phyloP scores from a whole-genome alignment of 2,888 invertebrate species.

The Fragum sueziense region DNA sequence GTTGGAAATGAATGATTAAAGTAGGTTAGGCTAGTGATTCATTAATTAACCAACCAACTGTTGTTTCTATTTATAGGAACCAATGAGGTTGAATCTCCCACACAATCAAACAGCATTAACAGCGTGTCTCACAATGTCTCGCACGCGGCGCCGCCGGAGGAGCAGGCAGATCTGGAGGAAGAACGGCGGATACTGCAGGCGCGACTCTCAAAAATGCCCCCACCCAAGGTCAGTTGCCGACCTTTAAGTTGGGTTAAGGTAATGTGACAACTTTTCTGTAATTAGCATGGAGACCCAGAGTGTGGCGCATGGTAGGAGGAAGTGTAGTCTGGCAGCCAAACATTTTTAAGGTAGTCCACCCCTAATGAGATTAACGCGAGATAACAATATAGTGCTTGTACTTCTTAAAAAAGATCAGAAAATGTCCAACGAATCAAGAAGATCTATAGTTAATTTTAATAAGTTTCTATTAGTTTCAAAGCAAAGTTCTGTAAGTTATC shows the following conservation, averaged over 20 bases:
- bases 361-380: no score
- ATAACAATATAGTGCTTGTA: no score
- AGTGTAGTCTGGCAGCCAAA: no score
- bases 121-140: slow-evolving; percentile 23
- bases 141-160: slow-evolving; percentile 31
- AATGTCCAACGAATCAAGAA: no score
- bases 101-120: slow-evolving; percentile 58
- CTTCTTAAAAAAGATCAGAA: no score
- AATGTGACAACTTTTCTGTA: slow-evolving; percentile 23
- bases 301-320: slow-evolving; percentile 23
- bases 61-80: slow-evolving; percentile 32
- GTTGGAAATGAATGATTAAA: no score
- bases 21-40: no score
- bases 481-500: no score
- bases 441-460: no score
- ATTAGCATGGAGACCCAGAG: slow-evolving; percentile 35
- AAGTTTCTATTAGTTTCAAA: no score
- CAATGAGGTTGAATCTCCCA: slow-evolving; percentile 52
- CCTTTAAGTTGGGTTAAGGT: slow-evolving; percentile 50
- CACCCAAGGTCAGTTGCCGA: slow-evolving; percentile 74
- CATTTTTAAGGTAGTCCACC: no score
- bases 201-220: slow-evolving; percentile 76
- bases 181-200: slow-evolving; percentile 73
- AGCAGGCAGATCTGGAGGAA: slow-evolving; percentile 75
- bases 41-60: not conserved